A percentile compares a stretch with the other conserved stretches of the same genome.
Conservation (phyloP, 2,113 vertebrate genomes). For the Litocranius walleri region DNA sequence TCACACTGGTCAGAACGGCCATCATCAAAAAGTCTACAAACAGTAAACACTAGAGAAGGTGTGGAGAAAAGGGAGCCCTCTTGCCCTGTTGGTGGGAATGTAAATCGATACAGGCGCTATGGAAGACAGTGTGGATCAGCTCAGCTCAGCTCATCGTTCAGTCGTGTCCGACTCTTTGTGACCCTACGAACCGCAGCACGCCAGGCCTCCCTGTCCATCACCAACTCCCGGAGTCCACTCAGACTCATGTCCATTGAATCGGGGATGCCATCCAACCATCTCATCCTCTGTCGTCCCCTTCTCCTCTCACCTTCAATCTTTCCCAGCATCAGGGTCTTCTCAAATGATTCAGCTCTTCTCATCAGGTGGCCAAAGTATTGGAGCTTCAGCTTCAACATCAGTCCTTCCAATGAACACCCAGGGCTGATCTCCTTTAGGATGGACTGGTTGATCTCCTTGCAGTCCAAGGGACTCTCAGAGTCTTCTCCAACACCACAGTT, state of each 20-base stretch:
- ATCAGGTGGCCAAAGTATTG: background rate
- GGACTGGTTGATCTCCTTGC: background rate
- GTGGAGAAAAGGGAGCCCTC: background rate
- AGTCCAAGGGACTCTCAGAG: background rate
- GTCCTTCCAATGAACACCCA: background rate
- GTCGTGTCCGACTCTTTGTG: fast-evolving
- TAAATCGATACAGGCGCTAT: background rate
- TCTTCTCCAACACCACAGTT: background rate
- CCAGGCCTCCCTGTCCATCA: background rate
- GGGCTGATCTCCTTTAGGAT: background rate
- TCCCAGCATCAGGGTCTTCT: background rate
- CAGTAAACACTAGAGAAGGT: fast-evolving
- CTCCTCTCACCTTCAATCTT: background rate
- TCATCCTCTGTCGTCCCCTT: background rate
- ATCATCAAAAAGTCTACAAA: background rate
- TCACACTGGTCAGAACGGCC: background rate
- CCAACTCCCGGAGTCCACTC: background rate
- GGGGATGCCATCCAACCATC: background rate
- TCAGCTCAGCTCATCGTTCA: background rate
- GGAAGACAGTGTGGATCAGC: background rate
- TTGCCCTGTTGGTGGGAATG: background rate
- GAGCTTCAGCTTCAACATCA: background rate
- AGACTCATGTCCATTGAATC: background rate
- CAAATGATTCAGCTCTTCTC: fast-evolving
- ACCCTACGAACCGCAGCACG: fast-evolving